Conservation (phyloP, 2,113 vertebrate genomes). For the Australoheros scitulus region DNA sequence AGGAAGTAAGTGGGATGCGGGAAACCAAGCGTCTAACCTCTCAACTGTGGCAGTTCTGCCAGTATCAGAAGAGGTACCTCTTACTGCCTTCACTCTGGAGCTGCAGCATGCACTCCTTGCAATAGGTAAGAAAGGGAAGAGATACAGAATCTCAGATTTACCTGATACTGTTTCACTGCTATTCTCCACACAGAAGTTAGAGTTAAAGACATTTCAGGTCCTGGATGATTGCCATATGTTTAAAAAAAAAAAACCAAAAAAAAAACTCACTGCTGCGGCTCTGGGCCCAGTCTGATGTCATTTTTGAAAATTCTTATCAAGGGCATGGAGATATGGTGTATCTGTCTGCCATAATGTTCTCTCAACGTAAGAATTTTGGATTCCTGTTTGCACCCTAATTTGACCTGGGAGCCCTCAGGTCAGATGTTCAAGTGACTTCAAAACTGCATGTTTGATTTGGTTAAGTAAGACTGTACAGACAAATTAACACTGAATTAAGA, state of each 20-base stretch:
- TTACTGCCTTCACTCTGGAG: conserved; percentile 92
- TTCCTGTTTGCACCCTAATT: neutral
- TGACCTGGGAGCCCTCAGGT: neutral
- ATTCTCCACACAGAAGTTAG: neutral
- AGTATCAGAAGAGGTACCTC: conserved; percentile 91
- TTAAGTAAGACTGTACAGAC: neutral
- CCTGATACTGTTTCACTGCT: neutral
- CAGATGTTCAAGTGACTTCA: neutral
- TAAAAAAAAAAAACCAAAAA: too few relatives aligned
- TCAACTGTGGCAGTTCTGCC: conserved; percentile 92
- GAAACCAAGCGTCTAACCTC: conserved; percentile 89
- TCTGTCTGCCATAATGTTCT: neutral
- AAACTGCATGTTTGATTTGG: neutral
- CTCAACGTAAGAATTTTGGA: neutral
- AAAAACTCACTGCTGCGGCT: neutral
- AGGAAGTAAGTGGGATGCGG: conserved; percentile 89
- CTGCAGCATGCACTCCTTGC: conserved; percentile 90
- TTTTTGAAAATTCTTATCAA: neutral
- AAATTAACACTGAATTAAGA: neutral
- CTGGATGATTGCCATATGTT: too few relatives aligned
- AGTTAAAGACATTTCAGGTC: neutral
- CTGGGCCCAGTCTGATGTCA: neutral
- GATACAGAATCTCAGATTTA: neutral
- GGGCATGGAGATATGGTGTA: neutral
- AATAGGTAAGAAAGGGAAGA: conserved; percentile 80